Evolutionary conservation across 2,113 vertebrate species (phyloP).

Genomic region (Hyperoodon ampullatus): DNA sequence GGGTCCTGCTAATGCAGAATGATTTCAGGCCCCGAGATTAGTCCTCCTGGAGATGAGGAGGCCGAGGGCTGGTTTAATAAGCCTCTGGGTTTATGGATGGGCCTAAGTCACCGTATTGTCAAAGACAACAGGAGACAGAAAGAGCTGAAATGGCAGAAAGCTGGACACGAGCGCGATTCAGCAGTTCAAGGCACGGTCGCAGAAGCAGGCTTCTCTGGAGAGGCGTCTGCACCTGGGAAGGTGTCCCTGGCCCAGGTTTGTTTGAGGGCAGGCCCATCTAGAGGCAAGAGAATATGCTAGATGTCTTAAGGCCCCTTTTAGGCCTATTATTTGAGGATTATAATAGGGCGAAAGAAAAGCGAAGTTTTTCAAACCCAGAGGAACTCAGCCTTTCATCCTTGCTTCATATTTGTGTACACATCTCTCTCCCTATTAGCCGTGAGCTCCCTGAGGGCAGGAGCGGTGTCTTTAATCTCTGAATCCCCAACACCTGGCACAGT

Average conservation of each 20-base stretch:
- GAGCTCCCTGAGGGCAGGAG: slow-evolving; percentile 58
- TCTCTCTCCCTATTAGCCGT: not conserved
- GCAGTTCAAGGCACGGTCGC: not conserved
- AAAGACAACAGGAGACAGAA: not conserved
- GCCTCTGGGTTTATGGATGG: not conserved
- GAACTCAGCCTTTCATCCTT: not conserved
- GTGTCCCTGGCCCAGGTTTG: not conserved
- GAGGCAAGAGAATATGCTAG: not conserved
- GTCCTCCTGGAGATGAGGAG: not conserved
- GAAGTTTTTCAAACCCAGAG: not conserved
- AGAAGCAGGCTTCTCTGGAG: not conserved
- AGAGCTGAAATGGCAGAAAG: not conserved
- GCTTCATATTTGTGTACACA: not conserved
- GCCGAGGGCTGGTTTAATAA: not conserved
- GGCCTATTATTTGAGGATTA: not conserved
- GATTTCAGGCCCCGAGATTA: not conserved
- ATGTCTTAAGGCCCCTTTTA: not conserved
- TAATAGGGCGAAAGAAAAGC: not conserved
- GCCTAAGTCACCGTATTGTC: not conserved
- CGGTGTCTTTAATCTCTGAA: not conserved
- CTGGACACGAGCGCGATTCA: not conserved
- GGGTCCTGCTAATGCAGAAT: not conserved
- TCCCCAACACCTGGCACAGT: not conserved
- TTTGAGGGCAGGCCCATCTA: not conserved
- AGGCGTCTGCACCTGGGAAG: not conserved